Conservation (phyloP, 2,888 invertebrate genomes). For the Tubulanus polymorphus region DNA sequence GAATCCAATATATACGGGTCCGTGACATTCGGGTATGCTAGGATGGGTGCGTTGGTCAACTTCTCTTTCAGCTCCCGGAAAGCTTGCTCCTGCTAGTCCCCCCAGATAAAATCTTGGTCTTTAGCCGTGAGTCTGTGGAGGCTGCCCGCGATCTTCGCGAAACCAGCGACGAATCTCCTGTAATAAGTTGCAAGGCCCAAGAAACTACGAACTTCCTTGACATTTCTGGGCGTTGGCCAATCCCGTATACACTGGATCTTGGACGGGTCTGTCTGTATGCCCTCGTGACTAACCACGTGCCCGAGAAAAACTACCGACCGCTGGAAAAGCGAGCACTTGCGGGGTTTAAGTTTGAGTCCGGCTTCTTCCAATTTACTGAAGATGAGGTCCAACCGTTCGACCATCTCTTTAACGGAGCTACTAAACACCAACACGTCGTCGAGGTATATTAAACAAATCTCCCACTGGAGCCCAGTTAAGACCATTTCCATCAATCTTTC, state of each 20-base stretch:
- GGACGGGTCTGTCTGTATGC: background rate
- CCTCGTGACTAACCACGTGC: background rate
- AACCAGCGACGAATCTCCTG: background rate
- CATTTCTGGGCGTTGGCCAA: background rate
- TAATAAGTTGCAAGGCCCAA: background rate
- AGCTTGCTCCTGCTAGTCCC: background rate
- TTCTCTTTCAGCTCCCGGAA: background rate
- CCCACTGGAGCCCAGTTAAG: background rate
- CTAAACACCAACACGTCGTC: conserved; percentile 6
- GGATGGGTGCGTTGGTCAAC: conserved; percentile 7
- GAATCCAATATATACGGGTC: background rate
- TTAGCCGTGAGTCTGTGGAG: conserved; percentile 3
- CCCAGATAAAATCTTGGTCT: conserved; percentile 6
- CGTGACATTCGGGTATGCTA: conserved; percentile 10
- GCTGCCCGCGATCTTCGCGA: background rate
- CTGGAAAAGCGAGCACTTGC: conserved; percentile 5
- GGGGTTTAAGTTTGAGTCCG: conserved; percentile 4
- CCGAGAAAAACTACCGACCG: conserved; percentile 6
- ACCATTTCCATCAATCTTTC: background rate
- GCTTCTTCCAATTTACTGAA: background rate
- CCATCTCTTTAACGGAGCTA: background rate
- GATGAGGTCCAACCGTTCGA: background rate
- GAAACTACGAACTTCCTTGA: background rate
- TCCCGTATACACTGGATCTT: background rate
- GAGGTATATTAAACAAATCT: conserved; percentile 1